These are phyloP conservation scores for Catocala nupta DNA, from an alignment of 2,888 invertebrate species.

Conservation along the genomic window DNA sequence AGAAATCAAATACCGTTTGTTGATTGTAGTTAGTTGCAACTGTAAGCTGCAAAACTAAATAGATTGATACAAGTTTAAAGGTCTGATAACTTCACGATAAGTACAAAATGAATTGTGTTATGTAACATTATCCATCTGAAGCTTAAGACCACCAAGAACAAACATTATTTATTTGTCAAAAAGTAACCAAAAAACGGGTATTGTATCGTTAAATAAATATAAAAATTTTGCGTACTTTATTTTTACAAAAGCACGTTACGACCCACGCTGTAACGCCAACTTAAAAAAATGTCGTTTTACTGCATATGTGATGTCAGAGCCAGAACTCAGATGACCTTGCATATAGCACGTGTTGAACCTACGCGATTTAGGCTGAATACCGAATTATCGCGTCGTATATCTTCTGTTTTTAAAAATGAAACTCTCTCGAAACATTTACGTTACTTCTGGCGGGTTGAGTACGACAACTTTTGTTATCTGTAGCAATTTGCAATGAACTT, in stretches of 20 bases:
- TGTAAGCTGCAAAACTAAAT: too few relatives aligned
- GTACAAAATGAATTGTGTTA: too few relatives aligned
- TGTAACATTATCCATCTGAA: conserved; percentile 23
- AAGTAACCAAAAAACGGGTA: conserved; percentile 38
- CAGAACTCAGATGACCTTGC: conserved; percentile 48
- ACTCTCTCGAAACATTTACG: conserved; percentile 30
- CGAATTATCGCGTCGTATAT: conserved; percentile 10
- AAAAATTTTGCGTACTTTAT: conserved; percentile 37
- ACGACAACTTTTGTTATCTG: not conserved
- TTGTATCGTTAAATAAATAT: conserved; percentile 40
- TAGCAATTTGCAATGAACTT: conserved; percentile 7
- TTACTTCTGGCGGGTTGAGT: conserved; percentile 14
- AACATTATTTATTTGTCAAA: conserved; percentile 39
- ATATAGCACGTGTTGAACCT: conserved; percentile 45
- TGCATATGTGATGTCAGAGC: conserved; percentile 58
- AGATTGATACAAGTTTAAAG: too few relatives aligned
- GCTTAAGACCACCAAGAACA: conserved; percentile 49
- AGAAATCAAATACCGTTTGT: not conserved
- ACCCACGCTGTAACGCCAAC: conserved; percentile 55
- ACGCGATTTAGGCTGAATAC: conserved; percentile 44
- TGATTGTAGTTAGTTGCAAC: too few relatives aligned
- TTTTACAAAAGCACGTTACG: conserved; percentile 45
- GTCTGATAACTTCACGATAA: too few relatives aligned
- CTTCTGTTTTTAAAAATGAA: conserved; percentile 18
- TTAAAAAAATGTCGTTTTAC: conserved; percentile 56